Base-by-base conservation (phyloP, 2,113 vertebrate genomes). In the Chelonoidis abingdonii region DNA sequence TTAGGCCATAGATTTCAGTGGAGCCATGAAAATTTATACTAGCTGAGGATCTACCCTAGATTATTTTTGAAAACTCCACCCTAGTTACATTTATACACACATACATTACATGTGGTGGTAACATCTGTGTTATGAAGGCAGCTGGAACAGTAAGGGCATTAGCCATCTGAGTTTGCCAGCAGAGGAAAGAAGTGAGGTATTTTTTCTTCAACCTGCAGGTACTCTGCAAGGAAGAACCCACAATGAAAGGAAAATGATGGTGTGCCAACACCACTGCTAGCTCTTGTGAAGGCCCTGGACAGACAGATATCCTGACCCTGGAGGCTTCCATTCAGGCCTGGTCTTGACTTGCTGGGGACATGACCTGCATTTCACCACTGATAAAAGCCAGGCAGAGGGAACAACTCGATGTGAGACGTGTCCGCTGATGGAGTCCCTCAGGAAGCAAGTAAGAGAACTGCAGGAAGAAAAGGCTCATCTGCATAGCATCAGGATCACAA, bases 11-110 rank as follows among this genome's bases (percentile, higher is more conserved):
- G 62, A 35, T 16, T 65, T 65, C 35, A 65, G 19, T 9, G 62
- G 17, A 90, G 54, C 47, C 44, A 41, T 24, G 29, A 38, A 21
- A 87, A 44, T 1, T 16, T 88, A 14, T 38, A 44, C 17, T 3
- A 0, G 22, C 24, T 78, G 62, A 78, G 1, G 2, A 35, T 12
- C 16, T 79, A 80, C 10, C 10, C 11, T 38, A 11, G 17, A 0
- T 16, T 21, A 82, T 62, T 65, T 93, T 83, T 85, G 65, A 54
- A 90, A 94, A 81, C 4, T 69, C 56, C 9, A 27, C 1, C 3
- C 47, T 50, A 8, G 2, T 16, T 86, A 29, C 62, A 65, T 65
- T 27, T 59, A 65, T 65, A 17, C 31, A 6, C 41, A 4, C 17
- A 62, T 80, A 54, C 75, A 49, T 35, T n/a, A 10, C 22, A 85